Evolutionary conservation across 2,888 invertebrate genomes (phyloP), one percentile per base, ranked within the genome.

Genomic region (Tillus elongatus): DNA sequence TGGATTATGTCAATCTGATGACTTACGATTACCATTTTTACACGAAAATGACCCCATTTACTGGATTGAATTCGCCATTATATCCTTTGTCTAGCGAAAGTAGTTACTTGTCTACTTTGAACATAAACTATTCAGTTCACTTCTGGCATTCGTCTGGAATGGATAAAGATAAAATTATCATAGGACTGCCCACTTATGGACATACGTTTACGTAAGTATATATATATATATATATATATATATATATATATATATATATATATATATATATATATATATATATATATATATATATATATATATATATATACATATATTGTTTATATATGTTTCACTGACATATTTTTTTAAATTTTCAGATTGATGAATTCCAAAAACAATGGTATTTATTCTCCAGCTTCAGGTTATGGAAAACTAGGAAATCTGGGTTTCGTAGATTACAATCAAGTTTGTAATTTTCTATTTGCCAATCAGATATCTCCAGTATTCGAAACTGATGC

Each of bases 1-100:
- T 82, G 0, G 91, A 92, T 62, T 88, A 77, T 67, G 75, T 89
- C 0, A 90, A 88, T 61, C 57, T 93, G n/a, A 92, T 92, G 92
- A 75, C 84, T 0, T 93, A 93, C 57, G 92, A 93, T 61, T 92
- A 78, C 56, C 90, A 92, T 61, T 82, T 77, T 54, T 92, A 75
- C 55, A 73, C 77, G 3, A 72, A 72, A 58, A 74, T 75, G 42
- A 79, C 82, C 2, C 91, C 91, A 1, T 77, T 88, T 48, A 91
- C 91, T 11, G 80, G 87, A 0, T 68, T 88, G 9, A 92, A 93
- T 64, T 75, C 91, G 0, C 91, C 92, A 0, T 64, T 93, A 2
- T 85, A 75, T 58, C 66, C 74, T 1, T 68, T 74, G 3, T 52
- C 65, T 4, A 64, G 66, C 1, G 84, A 88, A 49, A 67, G 68